These are phyloP conservation scores for Ormyrus rosae DNA, from an alignment of 2,888 invertebrate species.

Conservation along the genomic window DNA sequence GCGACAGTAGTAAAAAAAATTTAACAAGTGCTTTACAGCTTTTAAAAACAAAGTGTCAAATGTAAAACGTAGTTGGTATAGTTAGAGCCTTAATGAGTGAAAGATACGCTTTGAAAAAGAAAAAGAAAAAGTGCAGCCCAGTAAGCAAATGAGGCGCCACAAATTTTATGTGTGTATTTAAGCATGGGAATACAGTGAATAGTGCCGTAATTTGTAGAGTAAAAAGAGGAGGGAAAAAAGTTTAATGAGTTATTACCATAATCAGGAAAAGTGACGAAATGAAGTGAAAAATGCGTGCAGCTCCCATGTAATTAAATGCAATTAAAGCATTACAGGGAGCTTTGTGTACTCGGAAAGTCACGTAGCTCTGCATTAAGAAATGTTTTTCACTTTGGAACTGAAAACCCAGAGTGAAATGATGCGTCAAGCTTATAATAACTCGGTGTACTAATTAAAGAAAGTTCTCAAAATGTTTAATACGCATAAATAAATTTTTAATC, in stretches of 20 bases:
- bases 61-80: no score
- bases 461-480: neutral
- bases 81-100: no score
- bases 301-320: conserved; percentile 36
- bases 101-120: no score
- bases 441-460: conserved; percentile 21
- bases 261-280: conserved; percentile 40
- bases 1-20: no score
- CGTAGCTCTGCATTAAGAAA: conserved; percentile 27
- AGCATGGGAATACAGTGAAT: no score
- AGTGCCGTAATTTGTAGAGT: neutral
- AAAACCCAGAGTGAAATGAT: conserved; percentile 26
- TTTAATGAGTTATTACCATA: conserved; percentile 34
- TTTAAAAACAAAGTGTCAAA: no score
- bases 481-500: neutral
- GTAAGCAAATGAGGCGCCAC: no score
- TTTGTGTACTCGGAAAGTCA: conserved; percentile 10
- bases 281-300: conserved; percentile 29
- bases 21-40: no score
- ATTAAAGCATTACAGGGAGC: conserved; percentile 35
- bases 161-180: no score
- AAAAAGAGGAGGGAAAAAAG: neutral
- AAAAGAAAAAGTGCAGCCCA: no score
- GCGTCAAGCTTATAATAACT: neutral
- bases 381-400: neutral